Conservation (phyloP, 2,888 invertebrate species). For the Cephus pygmeus region DNA sequence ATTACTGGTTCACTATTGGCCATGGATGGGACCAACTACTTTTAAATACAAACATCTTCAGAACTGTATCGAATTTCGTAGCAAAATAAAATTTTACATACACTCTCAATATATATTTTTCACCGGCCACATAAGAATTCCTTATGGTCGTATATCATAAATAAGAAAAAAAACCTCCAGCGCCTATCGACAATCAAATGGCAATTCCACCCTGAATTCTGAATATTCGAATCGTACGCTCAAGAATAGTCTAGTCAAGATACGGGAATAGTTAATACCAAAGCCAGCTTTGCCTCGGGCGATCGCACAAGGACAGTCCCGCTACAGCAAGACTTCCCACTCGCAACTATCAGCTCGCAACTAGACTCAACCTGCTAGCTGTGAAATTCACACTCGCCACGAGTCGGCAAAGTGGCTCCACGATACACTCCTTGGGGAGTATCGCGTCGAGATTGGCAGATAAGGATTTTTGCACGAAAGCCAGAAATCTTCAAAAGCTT, state of each 20-base stretch:
- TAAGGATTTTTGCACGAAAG: not conserved
- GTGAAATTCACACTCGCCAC: not conserved
- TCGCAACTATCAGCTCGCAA: not conserved
- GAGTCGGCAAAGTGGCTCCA: not conserved
- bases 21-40: not conserved
- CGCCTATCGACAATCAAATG: not conserved
- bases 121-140: not conserved
- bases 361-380: not conserved
- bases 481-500: not conserved
- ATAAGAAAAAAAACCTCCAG: not conserved
- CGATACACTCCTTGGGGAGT: not conserved
- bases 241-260: conserved; percentile 31
- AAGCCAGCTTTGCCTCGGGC: conserved; percentile 46
- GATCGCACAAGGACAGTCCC: conserved; percentile 56
- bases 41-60: not conserved
- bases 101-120: not conserved
- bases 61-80: not conserved
- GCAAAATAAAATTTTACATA: not conserved
- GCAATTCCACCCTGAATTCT: not conserved
- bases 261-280: conserved; percentile 47
- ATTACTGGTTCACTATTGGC: not conserved
- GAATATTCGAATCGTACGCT: not conserved
- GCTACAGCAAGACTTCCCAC: conserved; percentile 34
- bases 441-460: not conserved
- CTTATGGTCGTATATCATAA: not conserved